These are phyloP conservation scores for Stictocephala bisonia DNA, from an alignment of 2,888 invertebrate genomes.

Conservation along the genomic window DNA sequence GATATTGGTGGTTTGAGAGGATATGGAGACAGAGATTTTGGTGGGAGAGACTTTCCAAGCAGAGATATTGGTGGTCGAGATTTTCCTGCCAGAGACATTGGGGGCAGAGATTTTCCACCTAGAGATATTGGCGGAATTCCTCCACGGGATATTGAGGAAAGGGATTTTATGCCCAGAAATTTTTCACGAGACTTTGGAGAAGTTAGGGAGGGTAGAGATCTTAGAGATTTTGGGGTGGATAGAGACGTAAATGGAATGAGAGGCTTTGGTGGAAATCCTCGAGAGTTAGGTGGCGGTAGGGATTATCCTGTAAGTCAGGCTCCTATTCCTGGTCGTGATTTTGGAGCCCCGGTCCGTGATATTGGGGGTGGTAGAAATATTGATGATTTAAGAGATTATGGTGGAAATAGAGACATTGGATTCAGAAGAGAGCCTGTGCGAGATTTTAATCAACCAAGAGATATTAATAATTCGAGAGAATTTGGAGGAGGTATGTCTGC, in stretches of 20 bases:
- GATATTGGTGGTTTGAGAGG: neutral
- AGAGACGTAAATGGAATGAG: slow-evolving; percentile 21
- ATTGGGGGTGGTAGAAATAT: neutral
- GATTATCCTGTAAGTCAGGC: neutral
- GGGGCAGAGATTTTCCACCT: neutral
- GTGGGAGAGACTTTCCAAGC: neutral
- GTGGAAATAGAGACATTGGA: slow-evolving; percentile 10
- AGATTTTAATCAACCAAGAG: slow-evolving; percentile 4
- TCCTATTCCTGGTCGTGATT: neutral
- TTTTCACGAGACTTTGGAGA: slow-evolving; percentile 9
- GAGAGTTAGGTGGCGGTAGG: slow-evolving; percentile 7
- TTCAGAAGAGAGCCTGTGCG: slow-evolving; percentile 18
- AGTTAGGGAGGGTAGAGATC: slow-evolving; percentile 1
- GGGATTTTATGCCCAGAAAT: slow-evolving; percentile 9
- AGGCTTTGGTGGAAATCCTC: slow-evolving; percentile 6
- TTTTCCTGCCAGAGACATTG: slow-evolving; percentile 16
- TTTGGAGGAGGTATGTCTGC: slow-evolving; percentile 9
- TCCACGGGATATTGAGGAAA: slow-evolving; percentile 3
- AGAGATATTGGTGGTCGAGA: no score
- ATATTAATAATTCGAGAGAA: slow-evolving; percentile 1
- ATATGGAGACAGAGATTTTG: slow-evolving; percentile 6
- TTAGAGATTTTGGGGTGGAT: slow-evolving; percentile 21
- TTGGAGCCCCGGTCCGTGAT: slow-evolving; percentile 9
- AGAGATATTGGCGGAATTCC: neutral
- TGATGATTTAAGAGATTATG: slow-evolving; percentile 12